phyloP scores from a whole-genome alignment of 2,797 vertebrate species.

The Ispidina picta region DNA sequence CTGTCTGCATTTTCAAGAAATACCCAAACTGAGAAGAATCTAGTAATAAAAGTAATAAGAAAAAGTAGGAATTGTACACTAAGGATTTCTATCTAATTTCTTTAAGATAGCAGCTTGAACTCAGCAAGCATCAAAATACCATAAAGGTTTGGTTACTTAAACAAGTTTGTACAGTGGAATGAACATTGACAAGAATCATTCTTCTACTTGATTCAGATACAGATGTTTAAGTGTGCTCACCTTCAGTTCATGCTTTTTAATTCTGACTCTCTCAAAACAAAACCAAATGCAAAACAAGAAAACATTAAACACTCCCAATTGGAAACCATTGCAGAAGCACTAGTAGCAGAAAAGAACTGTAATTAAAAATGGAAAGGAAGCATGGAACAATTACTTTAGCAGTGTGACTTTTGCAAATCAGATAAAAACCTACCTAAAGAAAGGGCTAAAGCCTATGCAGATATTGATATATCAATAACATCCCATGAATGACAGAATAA shows the following conservation, averaged over 20 bases:
- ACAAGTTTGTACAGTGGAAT: neutral
- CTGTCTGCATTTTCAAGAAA: neutral
- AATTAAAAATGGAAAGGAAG: slow-evolving; percentile 28
- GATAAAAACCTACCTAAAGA: neutral
- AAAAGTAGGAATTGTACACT: neutral
- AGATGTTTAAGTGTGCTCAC: neutral
- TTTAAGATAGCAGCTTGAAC: neutral
- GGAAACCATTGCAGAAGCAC: slow-evolving; percentile 19
- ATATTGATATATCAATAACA: neutral
- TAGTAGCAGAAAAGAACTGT: slow-evolving; percentile 2
- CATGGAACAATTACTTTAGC: neutral
- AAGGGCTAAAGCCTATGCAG: neutral
- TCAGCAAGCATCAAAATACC: neutral
- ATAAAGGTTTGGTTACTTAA: neutral
- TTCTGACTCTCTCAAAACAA: slow-evolving; percentile 52
- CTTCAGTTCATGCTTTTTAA: slow-evolving; percentile 26
- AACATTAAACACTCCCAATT: neutral
- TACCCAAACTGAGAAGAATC: neutral
- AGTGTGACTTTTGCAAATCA: neutral
- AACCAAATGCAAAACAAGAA: slow-evolving; percentile 30
- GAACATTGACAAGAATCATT: neutral
- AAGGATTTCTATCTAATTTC: neutral
- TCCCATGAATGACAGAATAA: neutral
- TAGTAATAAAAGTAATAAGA: neutral
- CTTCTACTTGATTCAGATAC: slow-evolving; percentile 3